Conservation (phyloP, 2,113 vertebrate genomes). For the Larimichthys crocea region DNA sequence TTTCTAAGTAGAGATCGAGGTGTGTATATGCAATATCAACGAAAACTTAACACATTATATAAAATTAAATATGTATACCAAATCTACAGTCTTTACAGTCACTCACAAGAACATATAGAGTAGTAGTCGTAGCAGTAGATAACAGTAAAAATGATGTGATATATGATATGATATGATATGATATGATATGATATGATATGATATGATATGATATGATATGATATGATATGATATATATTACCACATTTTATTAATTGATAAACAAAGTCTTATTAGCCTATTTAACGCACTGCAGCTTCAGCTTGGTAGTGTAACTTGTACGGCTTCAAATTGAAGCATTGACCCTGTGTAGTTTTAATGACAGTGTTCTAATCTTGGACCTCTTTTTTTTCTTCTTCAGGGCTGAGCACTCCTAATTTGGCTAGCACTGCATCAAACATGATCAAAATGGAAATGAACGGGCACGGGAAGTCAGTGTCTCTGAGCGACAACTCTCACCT, state of each 20-base stretch:
- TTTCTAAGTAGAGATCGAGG: conserved; percentile 97
- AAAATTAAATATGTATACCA: conserved; percentile 10
- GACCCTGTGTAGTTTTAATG: neutral
- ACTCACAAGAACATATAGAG: neutral
- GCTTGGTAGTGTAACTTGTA: neutral
- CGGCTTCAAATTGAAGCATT: neutral
- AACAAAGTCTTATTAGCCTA: neutral
- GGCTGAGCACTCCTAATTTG: conserved; percentile 92
- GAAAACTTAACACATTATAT: neutral
- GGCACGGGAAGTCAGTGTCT: conserved; percentile 91
- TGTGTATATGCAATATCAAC: conserved; percentile 88
- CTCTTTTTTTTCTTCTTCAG: conserved; percentile 88
- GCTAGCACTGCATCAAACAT: conserved; percentile 91
- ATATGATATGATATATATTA: neutral
- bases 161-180: neutral
- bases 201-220: too few relatives aligned
- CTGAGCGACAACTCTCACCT: conserved; percentile 91
- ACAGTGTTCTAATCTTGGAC: conserved; percentile 61
- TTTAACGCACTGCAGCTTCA: neutral
- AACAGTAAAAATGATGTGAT: neutral
- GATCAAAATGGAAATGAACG: conserved; percentile 99
- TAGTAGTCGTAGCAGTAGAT: too few relatives aligned
- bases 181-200: neutral
- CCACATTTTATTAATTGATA: neutral
- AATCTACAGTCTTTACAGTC: neutral